These are phyloP conservation scores for Spondyliosoma cantharus DNA, from an alignment of 2,797 vertebrate genomes.

Conservation along the genomic window DNA sequence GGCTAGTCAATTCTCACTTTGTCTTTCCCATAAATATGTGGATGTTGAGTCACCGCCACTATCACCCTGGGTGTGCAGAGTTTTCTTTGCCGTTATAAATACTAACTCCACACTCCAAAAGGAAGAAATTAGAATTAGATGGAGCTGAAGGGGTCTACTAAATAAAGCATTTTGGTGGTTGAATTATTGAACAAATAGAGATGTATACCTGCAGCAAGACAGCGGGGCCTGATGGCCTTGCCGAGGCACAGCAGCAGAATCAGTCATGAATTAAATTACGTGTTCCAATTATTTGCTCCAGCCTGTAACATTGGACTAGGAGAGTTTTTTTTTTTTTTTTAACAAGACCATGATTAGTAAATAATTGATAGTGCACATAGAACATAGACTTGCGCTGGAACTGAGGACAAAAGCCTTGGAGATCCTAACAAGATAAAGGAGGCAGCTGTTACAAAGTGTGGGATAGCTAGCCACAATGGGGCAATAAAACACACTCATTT, in stretches of 20 bases:
- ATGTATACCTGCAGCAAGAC: conserved; percentile 80
- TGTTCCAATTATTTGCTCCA: conserved; percentile 62
- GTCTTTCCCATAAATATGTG: conserved; percentile 57
- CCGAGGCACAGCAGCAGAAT: conserved; percentile 57
- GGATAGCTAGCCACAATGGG: neutral
- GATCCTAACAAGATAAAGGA: neutral
- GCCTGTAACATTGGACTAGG: conserved; percentile 22
- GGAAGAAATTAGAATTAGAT: conserved; percentile 69
- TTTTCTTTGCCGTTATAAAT: conserved; percentile 58
- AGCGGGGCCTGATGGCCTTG: conserved; percentile 52
- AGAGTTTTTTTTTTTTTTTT: conserved; percentile 8
- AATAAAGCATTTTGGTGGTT: conserved; percentile 76
- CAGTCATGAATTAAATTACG: conserved; percentile 73
- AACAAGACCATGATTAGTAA: conserved; percentile 43
- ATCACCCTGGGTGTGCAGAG: conserved; percentile 32
- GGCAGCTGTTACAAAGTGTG: neutral
- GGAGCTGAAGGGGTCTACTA: conserved; percentile 66
- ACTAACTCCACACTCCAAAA: conserved; percentile 51
- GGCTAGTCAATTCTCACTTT: conserved; percentile 31
- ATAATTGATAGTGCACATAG: conserved; percentile 43
- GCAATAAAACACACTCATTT: conserved; percentile 6
- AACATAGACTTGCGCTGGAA: conserved; percentile 5
- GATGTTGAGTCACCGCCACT: conserved; percentile 41
- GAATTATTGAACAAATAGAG: conserved; percentile 81
- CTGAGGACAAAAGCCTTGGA: neutral